phyloP scores from a whole-genome alignment of 2,888 invertebrate genomes.

The Pegoplata infirma region DNA sequence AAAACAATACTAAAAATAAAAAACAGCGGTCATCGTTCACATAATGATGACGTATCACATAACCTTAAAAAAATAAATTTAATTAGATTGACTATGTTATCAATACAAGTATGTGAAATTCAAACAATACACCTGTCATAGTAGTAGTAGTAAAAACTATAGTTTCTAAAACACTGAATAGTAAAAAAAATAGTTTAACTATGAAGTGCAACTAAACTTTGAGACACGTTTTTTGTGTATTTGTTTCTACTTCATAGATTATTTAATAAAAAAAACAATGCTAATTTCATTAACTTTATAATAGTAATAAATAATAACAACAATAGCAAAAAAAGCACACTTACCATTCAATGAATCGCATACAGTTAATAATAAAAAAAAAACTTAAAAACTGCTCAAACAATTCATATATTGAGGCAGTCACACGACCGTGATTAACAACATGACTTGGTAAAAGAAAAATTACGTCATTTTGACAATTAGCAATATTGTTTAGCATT shows the following conservation, averaged over 20 bases:
- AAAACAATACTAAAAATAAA: no score
- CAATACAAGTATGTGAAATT: conserved; percentile 1
- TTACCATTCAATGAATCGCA: not conserved
- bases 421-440: conserved; percentile 57
- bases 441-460: conserved; percentile 32
- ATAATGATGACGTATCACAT: conserved; percentile 14
- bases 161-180: no score
- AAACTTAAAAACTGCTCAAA: no score
- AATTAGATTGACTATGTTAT: conserved; percentile 4
- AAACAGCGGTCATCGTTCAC: not conserved
- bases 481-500: conserved; percentile 23
- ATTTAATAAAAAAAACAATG: conserved; percentile 41
- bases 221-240: conserved; percentile 42
- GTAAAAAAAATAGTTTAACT: not conserved
- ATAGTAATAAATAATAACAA: conserved; percentile 16
- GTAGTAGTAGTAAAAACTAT: not conserved
- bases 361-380: not conserved
- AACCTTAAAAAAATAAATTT: conserved; percentile 26
- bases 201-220: conserved; percentile 26
- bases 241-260: conserved; percentile 28
- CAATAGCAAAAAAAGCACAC: not conserved
- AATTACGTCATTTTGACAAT: conserved; percentile 53
- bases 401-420: conserved; percentile 10
- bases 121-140: conserved; percentile 2
- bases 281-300: conserved; percentile 55